Evolutionary conservation across 2,113 vertebrate species (phyloP).

Genomic region (Salvelinus sp.): DNA sequence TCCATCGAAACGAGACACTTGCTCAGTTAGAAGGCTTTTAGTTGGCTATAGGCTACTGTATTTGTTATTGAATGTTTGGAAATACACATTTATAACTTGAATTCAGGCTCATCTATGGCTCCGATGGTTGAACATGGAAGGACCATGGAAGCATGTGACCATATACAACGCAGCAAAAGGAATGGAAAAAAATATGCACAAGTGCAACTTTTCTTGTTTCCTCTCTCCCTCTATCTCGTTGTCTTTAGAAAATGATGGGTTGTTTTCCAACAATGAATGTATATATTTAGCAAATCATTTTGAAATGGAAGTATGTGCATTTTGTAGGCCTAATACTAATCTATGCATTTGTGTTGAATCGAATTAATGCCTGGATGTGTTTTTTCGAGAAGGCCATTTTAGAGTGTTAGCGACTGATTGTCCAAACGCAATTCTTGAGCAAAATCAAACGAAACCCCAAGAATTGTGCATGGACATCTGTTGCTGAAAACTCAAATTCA

Average conservation of each 20-base stretch:
- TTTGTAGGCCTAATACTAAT: background rate
- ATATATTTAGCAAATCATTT: background rate
- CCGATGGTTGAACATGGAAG: background rate
- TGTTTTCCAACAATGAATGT: background rate
- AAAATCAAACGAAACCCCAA: conserved; percentile 87
- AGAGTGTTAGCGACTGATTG: conserved; percentile 94
- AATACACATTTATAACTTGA: background rate
- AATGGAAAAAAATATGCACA: background rate
- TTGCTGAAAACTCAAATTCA: conserved; percentile 87
- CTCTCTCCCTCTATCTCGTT: background rate
- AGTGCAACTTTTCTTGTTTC: background rate
- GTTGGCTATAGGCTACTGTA: background rate
- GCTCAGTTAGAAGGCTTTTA: background rate
- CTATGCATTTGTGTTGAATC: background rate
- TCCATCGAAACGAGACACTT: background rate
- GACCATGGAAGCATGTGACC: background rate
- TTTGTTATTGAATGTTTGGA: background rate
- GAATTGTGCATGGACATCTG: conserved; percentile 99
- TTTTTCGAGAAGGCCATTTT: conserved; percentile 14
- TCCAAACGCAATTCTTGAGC: conserved; percentile 99
- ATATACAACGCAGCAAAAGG: background rate
- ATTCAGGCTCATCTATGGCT: background rate
- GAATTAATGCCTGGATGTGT: conserved; percentile 21
- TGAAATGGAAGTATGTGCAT: background rate
- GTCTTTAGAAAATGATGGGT: background rate